Conservation (phyloP, 2,888 invertebrate genomes). For the Palloptera scutellata region DNA sequence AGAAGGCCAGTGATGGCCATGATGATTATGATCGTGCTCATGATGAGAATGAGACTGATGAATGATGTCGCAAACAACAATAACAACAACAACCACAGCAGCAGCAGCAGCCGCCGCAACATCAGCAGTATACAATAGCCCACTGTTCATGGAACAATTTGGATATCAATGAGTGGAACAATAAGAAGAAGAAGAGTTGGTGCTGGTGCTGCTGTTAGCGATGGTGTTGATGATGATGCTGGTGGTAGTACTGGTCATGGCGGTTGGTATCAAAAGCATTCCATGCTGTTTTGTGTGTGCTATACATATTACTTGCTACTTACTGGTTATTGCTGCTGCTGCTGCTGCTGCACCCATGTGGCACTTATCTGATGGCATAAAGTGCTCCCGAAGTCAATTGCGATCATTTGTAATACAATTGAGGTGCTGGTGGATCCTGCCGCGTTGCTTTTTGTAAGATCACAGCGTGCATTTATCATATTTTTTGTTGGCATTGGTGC, state of each 20-base stretch:
- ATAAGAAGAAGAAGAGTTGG: no score
- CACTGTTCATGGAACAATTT: no score
- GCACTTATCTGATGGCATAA: slow-evolving; percentile 2
- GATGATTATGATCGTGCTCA: not conserved
- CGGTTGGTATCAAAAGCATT: slow-evolving; percentile 30
- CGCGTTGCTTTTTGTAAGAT: not conserved
- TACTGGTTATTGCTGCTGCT: no score
- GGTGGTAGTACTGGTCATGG: slow-evolving; percentile 8
- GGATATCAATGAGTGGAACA: no score
- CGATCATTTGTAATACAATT: slow-evolving; percentile 31
- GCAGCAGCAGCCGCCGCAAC: not conserved
- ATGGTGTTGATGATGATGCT: not conserved
- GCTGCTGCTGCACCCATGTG: slow-evolving; percentile 14
- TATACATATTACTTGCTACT: no score
- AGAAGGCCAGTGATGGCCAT: not conserved
- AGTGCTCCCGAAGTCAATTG: slow-evolving; percentile 32
- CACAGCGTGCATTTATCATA: slow-evolving; percentile 8
- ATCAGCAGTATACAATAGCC: not conserved
- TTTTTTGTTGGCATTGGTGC: not conserved
- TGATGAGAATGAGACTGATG: slow-evolving; percentile 23
- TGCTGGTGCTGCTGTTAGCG: no score
- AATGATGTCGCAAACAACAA: slow-evolving; percentile 22
- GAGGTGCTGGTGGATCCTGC: slow-evolving; percentile 9
- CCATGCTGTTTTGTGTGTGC: slow-evolving; percentile 5
- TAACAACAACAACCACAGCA: not conserved